Conservation (phyloP, 2,888 invertebrate species). For the Oligia fasciuncula region DNA sequence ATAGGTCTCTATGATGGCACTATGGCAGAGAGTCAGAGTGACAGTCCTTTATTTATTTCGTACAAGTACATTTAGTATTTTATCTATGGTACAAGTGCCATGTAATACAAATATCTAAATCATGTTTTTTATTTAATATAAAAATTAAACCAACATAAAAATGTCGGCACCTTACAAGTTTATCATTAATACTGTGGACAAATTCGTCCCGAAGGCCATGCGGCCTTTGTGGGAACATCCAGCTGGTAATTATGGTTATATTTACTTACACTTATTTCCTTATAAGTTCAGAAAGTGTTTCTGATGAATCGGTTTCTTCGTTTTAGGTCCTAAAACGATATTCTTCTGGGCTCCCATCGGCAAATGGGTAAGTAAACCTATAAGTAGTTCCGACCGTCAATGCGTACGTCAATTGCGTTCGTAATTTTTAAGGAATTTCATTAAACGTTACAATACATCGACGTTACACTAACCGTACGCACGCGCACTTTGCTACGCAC, state of each 20-base stretch:
- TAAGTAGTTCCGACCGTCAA: not conserved
- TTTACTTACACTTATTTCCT: not conserved
- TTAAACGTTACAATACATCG: not conserved
- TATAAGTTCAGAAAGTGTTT: not conserved
- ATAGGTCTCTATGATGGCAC: not conserved
- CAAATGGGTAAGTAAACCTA: slow-evolving; percentile 96
- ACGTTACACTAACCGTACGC: not conserved
- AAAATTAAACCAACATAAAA: slow-evolving; percentile 54
- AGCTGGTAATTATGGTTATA: slow-evolving; percentile 92
- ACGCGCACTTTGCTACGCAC: not conserved
- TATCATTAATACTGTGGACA: slow-evolving; percentile 91
- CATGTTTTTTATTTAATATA: not conserved
- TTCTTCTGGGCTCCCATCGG: slow-evolving; percentile 99
- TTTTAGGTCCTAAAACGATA: slow-evolving; percentile 98
- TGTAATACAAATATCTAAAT: slow-evolving; percentile 3
- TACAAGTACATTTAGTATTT: not conserved
- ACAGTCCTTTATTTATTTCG: not conserved
- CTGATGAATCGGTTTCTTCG: slow-evolving; percentile 24
- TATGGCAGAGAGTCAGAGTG: slow-evolving; percentile 10
- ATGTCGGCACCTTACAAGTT: slow-evolving; percentile 91
- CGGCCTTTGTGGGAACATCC: slow-evolving; percentile 98
- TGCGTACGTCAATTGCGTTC: not conserved
- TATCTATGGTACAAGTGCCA: not conserved
- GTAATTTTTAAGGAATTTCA: not conserved
- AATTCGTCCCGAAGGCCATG: slow-evolving; percentile 93